phyloP scores from a whole-genome alignment of 2,888 invertebrate genomes.

The Leucozona laternaria region DNA sequence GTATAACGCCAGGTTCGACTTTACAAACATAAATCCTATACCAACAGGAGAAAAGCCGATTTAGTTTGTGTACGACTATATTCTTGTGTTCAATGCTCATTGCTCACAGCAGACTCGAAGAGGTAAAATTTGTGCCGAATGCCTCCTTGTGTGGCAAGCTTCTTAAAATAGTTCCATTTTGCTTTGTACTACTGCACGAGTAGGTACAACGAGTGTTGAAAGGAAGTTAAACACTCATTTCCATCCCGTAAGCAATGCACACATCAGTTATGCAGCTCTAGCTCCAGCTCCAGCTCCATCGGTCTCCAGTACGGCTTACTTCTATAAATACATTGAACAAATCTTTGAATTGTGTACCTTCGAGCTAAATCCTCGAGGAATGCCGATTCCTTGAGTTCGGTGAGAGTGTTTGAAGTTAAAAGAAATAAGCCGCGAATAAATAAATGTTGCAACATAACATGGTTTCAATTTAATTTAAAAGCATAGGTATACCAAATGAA shows the following conservation, averaged over 20 bases:
- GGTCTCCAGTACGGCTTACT: constrained; percentile 1
- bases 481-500: background rate
- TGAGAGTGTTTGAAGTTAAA: constrained; percentile 6
- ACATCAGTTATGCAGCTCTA: background rate
- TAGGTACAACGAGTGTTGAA: constrained; percentile 13
- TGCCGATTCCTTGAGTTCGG: background rate
- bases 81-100: background rate
- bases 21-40: constrained; percentile 59
- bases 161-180: constrained; percentile 42
- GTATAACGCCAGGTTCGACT: background rate
- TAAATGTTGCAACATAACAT: constrained; percentile 55
- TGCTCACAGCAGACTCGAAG: background rate
- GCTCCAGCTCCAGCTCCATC: background rate
- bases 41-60: constrained; percentile 20
- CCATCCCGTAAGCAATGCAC: constrained; percentile 23
- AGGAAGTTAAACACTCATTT: constrained; percentile 62
- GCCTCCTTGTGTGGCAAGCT: constrained; percentile 49
- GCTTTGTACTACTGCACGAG: constrained; percentile 14
- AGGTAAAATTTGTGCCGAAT: constrained; percentile 40
- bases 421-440: constrained; percentile 34
- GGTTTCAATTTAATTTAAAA: constrained; percentile 60
- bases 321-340: constrained; percentile 17
- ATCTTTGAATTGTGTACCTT: constrained; percentile 19
- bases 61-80: background rate
- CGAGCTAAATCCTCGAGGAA: constrained; percentile 8